phyloP scores from a whole-genome alignment of 2,888 invertebrate genomes.

The Cerastis leucographa region DNA sequence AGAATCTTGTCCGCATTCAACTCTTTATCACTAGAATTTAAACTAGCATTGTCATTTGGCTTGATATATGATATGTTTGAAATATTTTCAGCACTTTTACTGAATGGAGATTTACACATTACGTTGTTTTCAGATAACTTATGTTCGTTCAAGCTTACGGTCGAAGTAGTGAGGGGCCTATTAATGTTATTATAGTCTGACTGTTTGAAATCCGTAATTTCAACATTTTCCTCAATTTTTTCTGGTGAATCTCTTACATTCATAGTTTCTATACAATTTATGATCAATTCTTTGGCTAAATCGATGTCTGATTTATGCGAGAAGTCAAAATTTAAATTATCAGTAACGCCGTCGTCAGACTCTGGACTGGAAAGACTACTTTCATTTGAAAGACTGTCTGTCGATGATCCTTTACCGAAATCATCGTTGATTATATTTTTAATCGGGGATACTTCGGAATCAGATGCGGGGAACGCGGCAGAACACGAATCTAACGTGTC shows the following conservation, averaged over 20 bases:
- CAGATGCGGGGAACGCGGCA: conserved; percentile 69
- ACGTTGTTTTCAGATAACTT: conserved; percentile 62
- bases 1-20: conserved; percentile 81
- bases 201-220: conserved; percentile 47
- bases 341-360: conserved; percentile 66
- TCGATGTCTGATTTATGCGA: conserved; percentile 57
- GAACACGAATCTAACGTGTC: conserved; percentile 75
- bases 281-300: conserved; percentile 65
- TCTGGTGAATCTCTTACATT: conserved; percentile 23
- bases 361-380: conserved; percentile 69
- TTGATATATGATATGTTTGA: conserved; percentile 65
- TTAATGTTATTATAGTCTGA: conserved; percentile 50
- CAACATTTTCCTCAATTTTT: conserved; percentile 35
- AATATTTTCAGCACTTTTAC: conserved; percentile 85
- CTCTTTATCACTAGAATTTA: conserved; percentile 72
- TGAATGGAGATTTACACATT: conserved; percentile 74
- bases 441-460: conserved; percentile 72
- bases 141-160: conserved; percentile 80
- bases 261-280: conserved; percentile 45
- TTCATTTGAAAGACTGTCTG: conserved; percentile 63
- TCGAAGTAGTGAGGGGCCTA: conserved; percentile 77
- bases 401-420: conserved; percentile 35
- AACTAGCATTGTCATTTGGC: conserved; percentile 54
- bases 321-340: conserved; percentile 64
- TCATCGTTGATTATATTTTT: conserved; percentile 64